phyloP scores from a whole-genome alignment of 2,797 vertebrate genomes.

The Urosaurus nigricauda region DNA sequence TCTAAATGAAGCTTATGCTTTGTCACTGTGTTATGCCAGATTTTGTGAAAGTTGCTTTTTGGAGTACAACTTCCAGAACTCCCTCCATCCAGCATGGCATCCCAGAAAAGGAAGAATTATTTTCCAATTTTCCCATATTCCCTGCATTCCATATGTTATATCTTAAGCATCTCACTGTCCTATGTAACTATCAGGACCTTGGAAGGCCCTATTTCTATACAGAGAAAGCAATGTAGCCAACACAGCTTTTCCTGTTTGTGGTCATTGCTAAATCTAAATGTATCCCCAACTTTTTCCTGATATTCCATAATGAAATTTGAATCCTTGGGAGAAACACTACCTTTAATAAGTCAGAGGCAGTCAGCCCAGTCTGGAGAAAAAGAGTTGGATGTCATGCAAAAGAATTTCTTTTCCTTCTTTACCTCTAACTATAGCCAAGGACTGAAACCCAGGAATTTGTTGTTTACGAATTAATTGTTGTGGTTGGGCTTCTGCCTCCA shows the following conservation, averaged over 20 bases:
- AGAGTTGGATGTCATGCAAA: not conserved
- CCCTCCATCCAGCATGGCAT: too few relatives aligned
- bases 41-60: too few relatives aligned
- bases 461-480: slow-evolving; percentile 31
- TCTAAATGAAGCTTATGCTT: not conserved
- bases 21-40: not conserved
- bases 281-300: not conserved
- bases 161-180: not conserved
- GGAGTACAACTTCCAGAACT: too few relatives aligned
- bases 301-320: not conserved
- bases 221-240: not conserved
- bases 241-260: not conserved
- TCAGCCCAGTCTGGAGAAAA: not conserved
- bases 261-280: not conserved
- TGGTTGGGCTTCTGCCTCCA: slow-evolving; percentile 23
- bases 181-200: not conserved
- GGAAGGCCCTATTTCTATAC: not conserved
- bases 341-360: not conserved
- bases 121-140: not conserved
- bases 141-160: not conserved
- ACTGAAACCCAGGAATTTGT: not conserved
- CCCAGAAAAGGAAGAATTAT: not conserved
- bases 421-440: not conserved
- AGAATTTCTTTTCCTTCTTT: not conserved
- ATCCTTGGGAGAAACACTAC: not conserved